Percentiles rank a stretch among this genome's conserved stretches.
phyloP scores from a whole-genome alignment of 2,797 vertebrate species.

The Pitangus sulphuratus region DNA sequence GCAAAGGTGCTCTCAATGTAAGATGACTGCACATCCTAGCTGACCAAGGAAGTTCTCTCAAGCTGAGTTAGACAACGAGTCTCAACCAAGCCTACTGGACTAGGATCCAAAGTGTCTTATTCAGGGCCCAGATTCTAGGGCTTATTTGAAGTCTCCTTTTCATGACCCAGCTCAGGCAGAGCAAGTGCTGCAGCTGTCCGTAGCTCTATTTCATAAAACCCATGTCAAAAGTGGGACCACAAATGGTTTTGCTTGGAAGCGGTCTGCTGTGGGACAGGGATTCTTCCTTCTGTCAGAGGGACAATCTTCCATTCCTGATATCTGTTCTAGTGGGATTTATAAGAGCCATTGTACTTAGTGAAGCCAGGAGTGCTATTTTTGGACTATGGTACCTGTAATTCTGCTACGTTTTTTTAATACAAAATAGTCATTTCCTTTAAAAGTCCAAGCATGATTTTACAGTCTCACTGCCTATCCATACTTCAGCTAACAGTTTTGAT shows the following conservation, averaged over 20 bases:
- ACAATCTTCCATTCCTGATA: not conserved
- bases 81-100: not conserved
- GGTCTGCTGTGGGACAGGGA: not conserved
- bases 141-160: not conserved
- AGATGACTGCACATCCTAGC: not conserved
- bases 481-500: not conserved
- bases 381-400: not conserved
- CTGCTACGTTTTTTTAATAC: not conserved
- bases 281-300: not conserved
- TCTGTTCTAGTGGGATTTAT: not conserved
- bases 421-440: conserved; percentile 31
- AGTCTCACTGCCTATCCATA: conserved; percentile 11
- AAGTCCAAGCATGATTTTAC: not conserved
- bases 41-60: not conserved
- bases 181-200: not conserved
- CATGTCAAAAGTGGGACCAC: not conserved
- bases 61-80: not conserved
- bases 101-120: not conserved
- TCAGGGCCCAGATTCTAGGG: not conserved
- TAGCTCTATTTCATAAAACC: not conserved
- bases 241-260: not conserved
- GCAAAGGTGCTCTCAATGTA: not conserved
- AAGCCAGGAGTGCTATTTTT: conserved; percentile 40
- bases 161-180: not conserved
- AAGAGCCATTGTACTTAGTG: not conserved